Conservation (phyloP, 2,113 vertebrate species). For the Epinephelus cyanopodus region DNA sequence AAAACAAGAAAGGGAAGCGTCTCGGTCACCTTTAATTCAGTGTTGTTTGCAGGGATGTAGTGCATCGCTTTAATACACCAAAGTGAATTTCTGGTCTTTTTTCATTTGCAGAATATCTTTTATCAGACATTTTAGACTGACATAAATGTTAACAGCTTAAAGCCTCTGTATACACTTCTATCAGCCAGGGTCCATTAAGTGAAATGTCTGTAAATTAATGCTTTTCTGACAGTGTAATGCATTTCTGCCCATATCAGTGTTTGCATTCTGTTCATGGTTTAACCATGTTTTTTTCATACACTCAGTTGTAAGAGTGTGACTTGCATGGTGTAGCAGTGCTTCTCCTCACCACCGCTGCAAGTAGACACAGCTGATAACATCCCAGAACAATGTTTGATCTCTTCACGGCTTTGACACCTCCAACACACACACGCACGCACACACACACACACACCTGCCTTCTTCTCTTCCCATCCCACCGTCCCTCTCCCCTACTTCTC, state of each 20-base stretch:
- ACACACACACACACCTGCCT: not conserved
- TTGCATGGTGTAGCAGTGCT: not conserved
- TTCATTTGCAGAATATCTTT: not conserved
- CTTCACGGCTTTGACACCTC: constrained; percentile 32
- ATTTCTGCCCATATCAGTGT: constrained; percentile 26
- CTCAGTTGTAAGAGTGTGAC: constrained; percentile 13
- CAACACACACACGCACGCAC: constrained; percentile 14
- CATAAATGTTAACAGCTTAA: constrained; percentile 2
- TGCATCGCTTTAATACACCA: not conserved
- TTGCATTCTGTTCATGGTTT: constrained; percentile 20
- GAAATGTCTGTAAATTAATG: not conserved
- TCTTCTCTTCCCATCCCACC: constrained; percentile 4
- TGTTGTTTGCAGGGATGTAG: not conserved
- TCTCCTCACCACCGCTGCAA: constrained; percentile 6
- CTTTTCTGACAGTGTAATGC: constrained; percentile 23
- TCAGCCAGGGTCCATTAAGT: not conserved
- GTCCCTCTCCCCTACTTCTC: constrained; percentile 36
- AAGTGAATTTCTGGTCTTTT: not conserved
- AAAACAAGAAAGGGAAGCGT: constrained; percentile 23
- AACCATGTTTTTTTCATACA: not conserved
- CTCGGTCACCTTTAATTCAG: constrained; percentile 41
- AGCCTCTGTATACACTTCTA: not conserved
- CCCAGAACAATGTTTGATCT: constrained; percentile 54
- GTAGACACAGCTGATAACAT: constrained; percentile 35
- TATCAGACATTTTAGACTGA: constrained; percentile 11